phyloP scores from a whole-genome alignment of 2,888 invertebrate species.

The Imbricaverruca yamaguchii region DNA sequence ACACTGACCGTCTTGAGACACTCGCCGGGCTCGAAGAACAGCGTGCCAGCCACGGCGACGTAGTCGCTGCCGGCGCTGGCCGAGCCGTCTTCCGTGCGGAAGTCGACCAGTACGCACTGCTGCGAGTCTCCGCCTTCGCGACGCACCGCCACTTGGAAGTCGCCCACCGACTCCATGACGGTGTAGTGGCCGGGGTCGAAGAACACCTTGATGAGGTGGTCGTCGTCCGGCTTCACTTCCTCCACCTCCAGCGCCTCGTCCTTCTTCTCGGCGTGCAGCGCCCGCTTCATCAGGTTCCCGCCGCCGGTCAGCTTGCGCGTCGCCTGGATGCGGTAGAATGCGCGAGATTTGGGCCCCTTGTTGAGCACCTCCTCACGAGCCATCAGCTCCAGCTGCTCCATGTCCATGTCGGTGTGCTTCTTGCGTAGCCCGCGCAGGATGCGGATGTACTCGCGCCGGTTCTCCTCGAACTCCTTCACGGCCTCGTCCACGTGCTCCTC shows the following conservation, averaged over 20 bases:
- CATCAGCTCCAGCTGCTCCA: slow-evolving; percentile 86
- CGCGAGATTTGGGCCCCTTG: slow-evolving; percentile 88
- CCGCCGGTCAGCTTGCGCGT: slow-evolving; percentile 93
- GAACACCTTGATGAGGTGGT: slow-evolving; percentile 62
- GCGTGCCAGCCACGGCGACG: slow-evolving; percentile 71
- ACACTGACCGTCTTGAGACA: slow-evolving; percentile 77
- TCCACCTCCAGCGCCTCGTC: slow-evolving; percentile 37
- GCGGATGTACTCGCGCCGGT: slow-evolving; percentile 84
- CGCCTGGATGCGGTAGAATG: slow-evolving; percentile 92
- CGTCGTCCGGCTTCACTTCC: slow-evolving; percentile 45
- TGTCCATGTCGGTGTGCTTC: slow-evolving; percentile 82
- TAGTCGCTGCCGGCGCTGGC: slow-evolving; percentile 96
- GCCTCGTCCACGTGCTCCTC: slow-evolving; percentile 55
- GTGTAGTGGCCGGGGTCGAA: slow-evolving; percentile 98
- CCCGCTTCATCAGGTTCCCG: slow-evolving; percentile 79
- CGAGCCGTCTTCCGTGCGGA: slow-evolving; percentile 92
- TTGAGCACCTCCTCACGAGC: slow-evolving; percentile 84
- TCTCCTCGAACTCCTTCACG: slow-evolving; percentile 72
- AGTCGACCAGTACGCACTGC: slow-evolving; percentile 75
- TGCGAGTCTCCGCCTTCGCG: slow-evolving; percentile 73
- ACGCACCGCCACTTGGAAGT: slow-evolving; percentile 80
- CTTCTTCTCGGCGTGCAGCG: slow-evolving; percentile 65
- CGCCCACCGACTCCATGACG: slow-evolving; percentile 96
- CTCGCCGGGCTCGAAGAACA: slow-evolving; percentile 83
- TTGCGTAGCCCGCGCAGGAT: slow-evolving; percentile 81